These are phyloP conservation scores for Amaurobius ferox DNA, from an alignment of 2,888 invertebrate species.

Conservation along the genomic window DNA sequence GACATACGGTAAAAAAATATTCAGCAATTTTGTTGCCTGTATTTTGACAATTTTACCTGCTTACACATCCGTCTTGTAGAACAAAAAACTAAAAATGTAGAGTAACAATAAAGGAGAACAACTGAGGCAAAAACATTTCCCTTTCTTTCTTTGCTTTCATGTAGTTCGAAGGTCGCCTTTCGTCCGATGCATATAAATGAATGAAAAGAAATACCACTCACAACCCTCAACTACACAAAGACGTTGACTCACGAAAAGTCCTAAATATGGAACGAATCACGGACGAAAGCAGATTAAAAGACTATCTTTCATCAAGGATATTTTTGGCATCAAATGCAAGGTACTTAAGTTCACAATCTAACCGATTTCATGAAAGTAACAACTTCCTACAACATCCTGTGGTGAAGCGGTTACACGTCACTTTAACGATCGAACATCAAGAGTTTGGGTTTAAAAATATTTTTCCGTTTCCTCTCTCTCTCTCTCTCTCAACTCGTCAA, in stretches of 20 bases:
- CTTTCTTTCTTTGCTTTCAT: no score
- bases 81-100: no score
- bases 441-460: neutral
- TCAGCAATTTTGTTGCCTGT: no score
- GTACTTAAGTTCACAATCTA: slow-evolving; percentile 1
- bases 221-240: neutral
- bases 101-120: no score
- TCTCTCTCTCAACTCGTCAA: neutral
- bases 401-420: neutral
- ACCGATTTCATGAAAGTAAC: neutral
- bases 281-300: no score
- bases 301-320: neutral
- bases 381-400: slow-evolving; percentile 7
- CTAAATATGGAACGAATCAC: neutral
- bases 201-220: no score
- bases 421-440: slow-evolving; percentile 9
- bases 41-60: no score
- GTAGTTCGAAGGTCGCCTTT: no score
- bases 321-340: neutral
- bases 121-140: no score
- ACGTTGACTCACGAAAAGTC: neutral
- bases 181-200: no score
- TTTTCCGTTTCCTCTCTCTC: neutral
- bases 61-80: no score
- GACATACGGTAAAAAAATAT: no score